Base-by-base conservation (phyloP, 2,888 invertebrate genomes). In the Microctonus hyperodae region DNA sequence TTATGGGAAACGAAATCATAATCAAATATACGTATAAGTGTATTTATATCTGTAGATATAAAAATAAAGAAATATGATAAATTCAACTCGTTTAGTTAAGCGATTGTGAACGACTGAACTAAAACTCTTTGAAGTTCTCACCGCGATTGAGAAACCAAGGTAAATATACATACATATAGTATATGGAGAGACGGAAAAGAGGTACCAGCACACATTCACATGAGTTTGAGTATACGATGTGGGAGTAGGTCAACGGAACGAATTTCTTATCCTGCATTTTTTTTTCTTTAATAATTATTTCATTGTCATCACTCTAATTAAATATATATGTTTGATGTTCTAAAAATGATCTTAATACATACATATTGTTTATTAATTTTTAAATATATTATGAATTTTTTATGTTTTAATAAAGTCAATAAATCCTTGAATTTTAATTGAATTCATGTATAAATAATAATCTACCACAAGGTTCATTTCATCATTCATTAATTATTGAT, bases 181-280 rank as follows among this genome's bases (percentile, higher is more conserved):
- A 70, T 70, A 67, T 66, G 44, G 44, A 7, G 16, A 44, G 44
- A 44, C 16, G 44, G 16, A n/a, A 44, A n/a, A 44, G n/a, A 44
- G n/a, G 5, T 16, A 16, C 35, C 35, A 5, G 10, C 35, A 35
- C 35, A 35, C 35, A 35, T 10, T 9, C 35, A 35, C 70, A 70
- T 70, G 67, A 70, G 62, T 33, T 50, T 56, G 48, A 28, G 28
- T 28, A 28, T 55, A 53, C 35, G 28, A 71, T 74, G 79, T 80
- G 75, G 78, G 80, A 83, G 82, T 83, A 82, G 82, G 83, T 83
- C 79, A 83, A 78, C 81, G 73, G 73, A 69, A 69, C 73, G 68
- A 68, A 71, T 70, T 51, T 58, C 64, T 68, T 67, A 62, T 67
- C 67, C 65, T 69, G 64, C 62, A 71, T 71, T 61, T 31, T 20